Percentiles rank a stretch among this genome's conserved stretches.
Evolutionary conservation across 1,140 invertebrate species (phyloP).

Genomic region (Drosophila leontia): DNA sequence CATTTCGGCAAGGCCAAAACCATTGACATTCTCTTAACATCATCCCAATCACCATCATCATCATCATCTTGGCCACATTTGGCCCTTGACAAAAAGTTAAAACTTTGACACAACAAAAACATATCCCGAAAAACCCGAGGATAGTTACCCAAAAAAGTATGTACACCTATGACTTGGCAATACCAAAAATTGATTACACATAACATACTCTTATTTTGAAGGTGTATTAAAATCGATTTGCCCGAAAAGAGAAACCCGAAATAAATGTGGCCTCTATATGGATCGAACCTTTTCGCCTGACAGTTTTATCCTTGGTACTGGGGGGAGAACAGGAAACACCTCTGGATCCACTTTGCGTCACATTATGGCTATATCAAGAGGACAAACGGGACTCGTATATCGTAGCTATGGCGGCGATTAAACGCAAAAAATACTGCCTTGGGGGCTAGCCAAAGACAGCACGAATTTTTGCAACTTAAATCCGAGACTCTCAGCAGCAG

Average conservation of each 20-base stretch:
- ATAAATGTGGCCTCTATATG: slow-evolving; percentile 18
- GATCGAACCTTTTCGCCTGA: slow-evolving; percentile 38
- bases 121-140: too few relatives aligned
- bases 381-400: slow-evolving; percentile 71
- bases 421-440: slow-evolving; percentile 29
- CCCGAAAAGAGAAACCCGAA: not conserved
- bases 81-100: slow-evolving; percentile 53
- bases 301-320: slow-evolving; percentile 44
- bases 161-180: slow-evolving; percentile 49
- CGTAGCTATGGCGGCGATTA: slow-evolving; percentile 36
- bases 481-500: slow-evolving; percentile 48
- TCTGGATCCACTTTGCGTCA: slow-evolving; percentile 58
- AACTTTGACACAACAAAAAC: slow-evolving; percentile 22
- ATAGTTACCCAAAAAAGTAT: slow-evolving; percentile 13
- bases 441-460: slow-evolving; percentile 30
- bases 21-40: slow-evolving; percentile 35
- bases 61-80: slow-evolving; percentile 30
- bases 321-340: slow-evolving; percentile 29
- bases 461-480: slow-evolving; percentile 64
- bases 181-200: slow-evolving; percentile 66
- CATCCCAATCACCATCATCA: slow-evolving; percentile 23
- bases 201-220: slow-evolving; percentile 30
- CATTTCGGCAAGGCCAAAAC: slow-evolving; percentile 31
- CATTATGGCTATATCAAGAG: slow-evolving; percentile 77
- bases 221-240: slow-evolving; percentile 68